Evolutionary conservation across 1,140 invertebrate species (phyloP), one percentile per base, ranked within the genome.

Genomic region (Lanistes nyassanus): DNA sequence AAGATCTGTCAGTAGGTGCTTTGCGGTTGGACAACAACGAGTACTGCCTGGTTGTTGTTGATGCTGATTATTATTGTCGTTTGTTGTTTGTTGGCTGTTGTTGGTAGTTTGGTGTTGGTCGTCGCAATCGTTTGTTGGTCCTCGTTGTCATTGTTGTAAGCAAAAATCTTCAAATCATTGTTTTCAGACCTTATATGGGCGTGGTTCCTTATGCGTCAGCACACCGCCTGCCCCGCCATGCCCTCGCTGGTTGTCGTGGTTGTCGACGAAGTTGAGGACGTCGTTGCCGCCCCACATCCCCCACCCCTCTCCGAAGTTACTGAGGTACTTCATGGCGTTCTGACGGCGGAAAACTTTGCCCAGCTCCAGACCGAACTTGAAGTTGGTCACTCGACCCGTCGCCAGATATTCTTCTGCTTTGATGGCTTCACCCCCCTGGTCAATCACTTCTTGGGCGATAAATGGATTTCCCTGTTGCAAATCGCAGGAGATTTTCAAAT

Each of bases 401-500:
- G 88, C 78, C 11, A 91, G 92, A 84, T 89, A 88, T 53, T 89
- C 84, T 0, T 78, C 56, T 19, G 91, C 90, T 21, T 89, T 91
- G 67, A 95, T 90, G 36, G 93, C 91, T 86, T 95, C 94, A 19
- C 92, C 90, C 26, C 93, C 94, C 74, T 88, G 82, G 86, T 96
- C 94, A 67, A 95, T 95, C 1, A 96, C 94, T 89, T 97, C 95
- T 84, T 96, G 94, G 84, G 91, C 94, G 70, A 95, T 80, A 66
- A 89, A 90, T 13, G 89, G n/a, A n/a, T 85, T 58, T 72, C 78
- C 19, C 69, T 58, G 13, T 76, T 77, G 16, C n/a, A n/a, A n/a
- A n/a, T n/a, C n/a, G n/a, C n/a, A n/a, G n/a, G n/a, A n/a, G n/a
- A n/a, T n/a, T n/a, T n/a, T n/a, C n/a, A n/a, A n/a, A n/a, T n/a